Conservation (phyloP, 2,888 invertebrate species). For the Ptychoptera albimana region DNA sequence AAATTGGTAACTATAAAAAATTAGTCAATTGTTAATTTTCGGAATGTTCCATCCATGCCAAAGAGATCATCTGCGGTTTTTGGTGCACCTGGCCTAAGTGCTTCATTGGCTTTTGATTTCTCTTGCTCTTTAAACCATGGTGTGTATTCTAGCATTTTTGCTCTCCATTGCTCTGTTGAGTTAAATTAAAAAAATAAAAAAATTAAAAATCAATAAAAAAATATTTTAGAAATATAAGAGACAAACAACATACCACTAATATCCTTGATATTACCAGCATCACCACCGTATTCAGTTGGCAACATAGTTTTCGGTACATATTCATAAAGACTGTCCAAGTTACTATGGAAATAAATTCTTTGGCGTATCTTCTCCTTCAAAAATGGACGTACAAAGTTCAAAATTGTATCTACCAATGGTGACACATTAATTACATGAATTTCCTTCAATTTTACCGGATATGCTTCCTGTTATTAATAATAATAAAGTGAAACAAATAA, state of each 20-base stretch:
- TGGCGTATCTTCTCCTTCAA: slow-evolving; percentile 75
- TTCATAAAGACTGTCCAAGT: slow-evolving; percentile 58
- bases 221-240: slow-evolving; percentile 12
- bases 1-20: not conserved
- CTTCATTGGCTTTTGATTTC: slow-evolving; percentile 58
- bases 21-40: slow-evolving; percentile 68
- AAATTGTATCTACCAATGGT: slow-evolving; percentile 67
- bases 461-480: slow-evolving; percentile 47
- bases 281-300: slow-evolving; percentile 71
- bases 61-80: slow-evolving; percentile 75
- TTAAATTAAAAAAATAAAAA: slow-evolving; percentile 7
- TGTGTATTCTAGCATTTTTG: slow-evolving; percentile 58
- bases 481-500: slow-evolving; percentile 17
- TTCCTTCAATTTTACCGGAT: slow-evolving; percentile 75
- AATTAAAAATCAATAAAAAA: not conserved
- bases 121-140: slow-evolving; percentile 74
- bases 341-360: slow-evolving; percentile 64
- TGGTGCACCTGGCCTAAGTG: slow-evolving; percentile 67
- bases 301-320: slow-evolving; percentile 63
- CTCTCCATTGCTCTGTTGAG: slow-evolving; percentile 58
- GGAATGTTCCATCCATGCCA: slow-evolving; percentile 79
- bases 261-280: slow-evolving; percentile 52
- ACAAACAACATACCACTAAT: slow-evolving; percentile 40
- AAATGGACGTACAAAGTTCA: slow-evolving; percentile 73
- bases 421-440: slow-evolving; percentile 75